Evolutionary conservation across 1,140 invertebrate species (phyloP).

Genomic region (Chrysoperla carnea): DNA sequence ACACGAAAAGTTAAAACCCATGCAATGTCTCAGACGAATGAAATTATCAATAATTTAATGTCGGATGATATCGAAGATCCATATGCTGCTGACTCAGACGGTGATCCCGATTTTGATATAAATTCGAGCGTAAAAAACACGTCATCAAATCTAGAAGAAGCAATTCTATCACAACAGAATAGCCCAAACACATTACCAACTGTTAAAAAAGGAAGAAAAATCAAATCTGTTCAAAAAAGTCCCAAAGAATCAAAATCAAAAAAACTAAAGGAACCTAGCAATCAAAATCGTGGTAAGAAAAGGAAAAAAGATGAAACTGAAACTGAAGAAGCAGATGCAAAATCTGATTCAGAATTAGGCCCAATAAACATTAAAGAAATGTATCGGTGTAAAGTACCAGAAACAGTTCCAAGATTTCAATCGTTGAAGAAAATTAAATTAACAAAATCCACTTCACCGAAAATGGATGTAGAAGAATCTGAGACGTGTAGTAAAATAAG

Average conservation of each 20-base stretch:
- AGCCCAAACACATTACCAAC: neutral
- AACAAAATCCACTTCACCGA: conserved; percentile 2
- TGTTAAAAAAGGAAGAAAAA: conserved; percentile 7
- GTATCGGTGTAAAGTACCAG: conserved; percentile 8
- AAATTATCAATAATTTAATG: too few species aligned
- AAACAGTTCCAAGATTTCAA: conserved; percentile 20
- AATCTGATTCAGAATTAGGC: neutral
- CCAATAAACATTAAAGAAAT: too few species aligned
- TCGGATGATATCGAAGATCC: too few species aligned
- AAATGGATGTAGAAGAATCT: conserved; percentile 1
- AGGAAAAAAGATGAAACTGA: conserved; percentile 7
- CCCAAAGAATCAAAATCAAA: conserved; percentile 4
- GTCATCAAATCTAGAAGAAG: too few species aligned
- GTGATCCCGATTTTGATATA: too few species aligned
- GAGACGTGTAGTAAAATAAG: conserved; percentile 5
- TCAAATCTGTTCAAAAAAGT: conserved; percentile 5
- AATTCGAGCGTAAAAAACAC: too few species aligned
- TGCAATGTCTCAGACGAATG: neutral
- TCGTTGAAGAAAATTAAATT: conserved; percentile 1
- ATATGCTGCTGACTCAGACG: too few species aligned
- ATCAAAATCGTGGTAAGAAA: conserved; percentile 6
- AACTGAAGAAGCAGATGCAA: conserved; percentile 5
- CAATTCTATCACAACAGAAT: too few species aligned
- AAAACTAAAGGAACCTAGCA: conserved; percentile 1
- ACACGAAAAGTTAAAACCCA: neutral